These are phyloP conservation scores for Hydrolagus affinis DNA, from an alignment of 2,113 vertebrate genomes.

Conservation along the genomic window DNA sequence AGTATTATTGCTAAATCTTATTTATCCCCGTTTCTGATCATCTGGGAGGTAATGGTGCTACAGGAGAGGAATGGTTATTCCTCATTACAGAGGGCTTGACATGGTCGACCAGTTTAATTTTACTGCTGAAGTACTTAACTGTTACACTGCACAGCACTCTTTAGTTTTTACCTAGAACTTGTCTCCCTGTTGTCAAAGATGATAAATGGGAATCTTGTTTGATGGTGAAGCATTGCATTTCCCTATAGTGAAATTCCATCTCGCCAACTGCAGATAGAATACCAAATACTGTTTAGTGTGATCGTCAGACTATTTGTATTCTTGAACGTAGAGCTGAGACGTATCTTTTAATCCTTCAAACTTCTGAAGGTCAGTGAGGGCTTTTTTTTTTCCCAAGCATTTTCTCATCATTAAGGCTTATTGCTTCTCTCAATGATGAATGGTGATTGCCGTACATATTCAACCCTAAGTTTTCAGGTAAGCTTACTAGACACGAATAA, in stretches of 20 bases:
- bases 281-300: slow-evolving; percentile 39
- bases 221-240: slow-evolving; percentile 44
- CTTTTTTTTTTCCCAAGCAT: background rate
- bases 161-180: slow-evolving; percentile 39
- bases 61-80: slow-evolving; percentile 37
- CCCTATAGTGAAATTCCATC: slow-evolving; percentile 44
- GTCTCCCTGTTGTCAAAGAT: slow-evolving; percentile 49
- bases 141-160: slow-evolving; percentile 36
- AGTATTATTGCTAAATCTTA: slow-evolving; percentile 46
- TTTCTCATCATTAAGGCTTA: background rate
- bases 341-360: slow-evolving; percentile 10
- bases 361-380: slow-evolving; percentile 3
- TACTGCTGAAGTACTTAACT: slow-evolving; percentile 36
- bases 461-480: background rate
- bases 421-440: background rate
- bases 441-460: background rate
- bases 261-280: slow-evolving; percentile 34
- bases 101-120: slow-evolving; percentile 39
- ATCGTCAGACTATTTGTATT: slow-evolving; percentile 41
- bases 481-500: background rate
- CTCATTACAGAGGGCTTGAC: slow-evolving; percentile 42
- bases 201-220: slow-evolving; percentile 50
- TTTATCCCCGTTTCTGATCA: slow-evolving; percentile 42
- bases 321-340: background rate
- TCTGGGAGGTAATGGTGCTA: slow-evolving; percentile 38